These are phyloP conservation scores for Hemiscyllium ocellatum DNA, from an alignment of 2,113 vertebrate genomes.

Conservation along the genomic window DNA sequence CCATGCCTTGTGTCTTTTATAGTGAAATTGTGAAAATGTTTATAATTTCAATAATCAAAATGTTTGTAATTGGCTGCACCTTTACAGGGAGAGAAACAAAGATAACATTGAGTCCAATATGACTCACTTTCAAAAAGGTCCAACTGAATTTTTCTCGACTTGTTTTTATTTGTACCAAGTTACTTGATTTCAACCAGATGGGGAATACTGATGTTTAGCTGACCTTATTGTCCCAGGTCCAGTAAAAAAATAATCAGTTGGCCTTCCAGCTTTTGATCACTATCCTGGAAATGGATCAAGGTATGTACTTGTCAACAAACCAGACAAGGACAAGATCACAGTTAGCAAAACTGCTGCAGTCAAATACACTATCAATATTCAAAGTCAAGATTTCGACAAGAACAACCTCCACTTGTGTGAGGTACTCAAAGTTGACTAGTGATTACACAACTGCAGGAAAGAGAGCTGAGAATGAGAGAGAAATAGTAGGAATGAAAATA, in stretches of 20 bases:
- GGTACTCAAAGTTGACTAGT: background rate
- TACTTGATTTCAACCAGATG: background rate
- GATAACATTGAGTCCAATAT: too few relatives aligned
- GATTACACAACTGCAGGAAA: background rate
- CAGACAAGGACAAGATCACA: background rate
- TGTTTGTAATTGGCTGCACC: background rate
- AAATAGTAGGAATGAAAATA: background rate
- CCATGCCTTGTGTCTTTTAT: background rate
- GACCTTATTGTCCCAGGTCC: background rate
- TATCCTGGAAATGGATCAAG: background rate
- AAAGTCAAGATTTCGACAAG: background rate
- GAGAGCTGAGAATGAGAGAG: background rate
- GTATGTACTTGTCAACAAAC: background rate
- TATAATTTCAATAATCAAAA: slow-evolving; percentile 11
- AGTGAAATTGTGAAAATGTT: background rate
- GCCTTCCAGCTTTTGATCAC: background rate
- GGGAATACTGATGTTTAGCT: background rate
- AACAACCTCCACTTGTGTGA: background rate
- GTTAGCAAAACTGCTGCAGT: background rate
- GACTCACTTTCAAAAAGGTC: too few relatives aligned
- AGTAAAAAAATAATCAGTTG: background rate
- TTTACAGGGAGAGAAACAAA: background rate
- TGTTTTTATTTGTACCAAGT: background rate
- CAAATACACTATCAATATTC: background rate
- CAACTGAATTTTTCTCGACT: too few relatives aligned